A percentile compares a stretch with the other conserved stretches of the same genome.
Evolutionary conservation across 2,113 vertebrate genomes (phyloP).

Genomic region (Gracilinanus agilis): DNA sequence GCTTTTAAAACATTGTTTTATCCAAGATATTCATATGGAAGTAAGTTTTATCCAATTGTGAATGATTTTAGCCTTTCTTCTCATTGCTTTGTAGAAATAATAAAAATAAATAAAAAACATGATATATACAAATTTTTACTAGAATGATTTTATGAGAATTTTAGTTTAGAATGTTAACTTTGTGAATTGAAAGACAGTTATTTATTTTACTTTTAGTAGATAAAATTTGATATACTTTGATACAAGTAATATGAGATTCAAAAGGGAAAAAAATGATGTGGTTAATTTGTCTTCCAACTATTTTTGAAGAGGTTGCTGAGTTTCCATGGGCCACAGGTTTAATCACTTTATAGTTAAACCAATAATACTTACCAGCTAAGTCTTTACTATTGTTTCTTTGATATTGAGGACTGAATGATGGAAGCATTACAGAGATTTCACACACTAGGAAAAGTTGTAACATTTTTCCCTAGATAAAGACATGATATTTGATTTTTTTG

Average conservation of each 20-base stretch:
- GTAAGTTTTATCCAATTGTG: background rate
- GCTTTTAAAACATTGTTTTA: background rate
- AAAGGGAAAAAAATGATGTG: background rate
- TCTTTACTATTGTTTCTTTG: background rate
- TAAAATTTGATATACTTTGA: background rate
- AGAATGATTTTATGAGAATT: background rate
- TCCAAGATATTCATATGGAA: background rate
- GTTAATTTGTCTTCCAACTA: background rate
- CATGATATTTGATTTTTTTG: background rate
- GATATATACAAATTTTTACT: background rate
- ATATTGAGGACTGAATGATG: background rate
- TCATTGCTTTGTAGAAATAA: background rate
- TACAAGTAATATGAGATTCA: background rate
- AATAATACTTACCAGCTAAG: background rate
- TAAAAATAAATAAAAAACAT: background rate
- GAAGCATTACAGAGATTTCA: background rate
- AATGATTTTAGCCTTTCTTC: background rate
- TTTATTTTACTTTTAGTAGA: background rate
- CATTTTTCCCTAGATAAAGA: background rate
- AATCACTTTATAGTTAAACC: background rate
- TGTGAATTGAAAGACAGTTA: background rate
- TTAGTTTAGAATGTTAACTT: background rate
- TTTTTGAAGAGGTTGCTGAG: background rate
- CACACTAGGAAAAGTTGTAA: background rate
- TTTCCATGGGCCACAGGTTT: background rate